Percentiles rank a stretch among this genome's conserved stretches.
phyloP scores from a whole-genome alignment of 2,113 vertebrate genomes.

The Eidolon helvum region DNA sequence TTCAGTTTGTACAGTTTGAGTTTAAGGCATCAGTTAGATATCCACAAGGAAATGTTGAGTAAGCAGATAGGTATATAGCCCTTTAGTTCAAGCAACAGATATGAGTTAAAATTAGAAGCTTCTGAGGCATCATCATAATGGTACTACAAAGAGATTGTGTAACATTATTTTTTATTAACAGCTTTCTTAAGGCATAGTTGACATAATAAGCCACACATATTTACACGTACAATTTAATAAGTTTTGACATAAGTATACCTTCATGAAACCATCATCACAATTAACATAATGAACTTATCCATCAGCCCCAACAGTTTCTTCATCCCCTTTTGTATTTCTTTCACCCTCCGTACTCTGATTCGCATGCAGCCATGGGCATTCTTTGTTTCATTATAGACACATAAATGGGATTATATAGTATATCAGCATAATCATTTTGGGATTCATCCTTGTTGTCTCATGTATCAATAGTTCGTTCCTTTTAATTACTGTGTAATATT shows the following conservation, averaged over 20 bases:
- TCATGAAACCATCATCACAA: not conserved
- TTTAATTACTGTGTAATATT: not conserved
- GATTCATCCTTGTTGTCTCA: not conserved
- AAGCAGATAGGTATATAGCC: not conserved
- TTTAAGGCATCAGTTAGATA: not conserved
- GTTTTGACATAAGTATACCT: not conserved
- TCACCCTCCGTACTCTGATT: accelerated
- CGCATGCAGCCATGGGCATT: not conserved
- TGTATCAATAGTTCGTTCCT: not conserved
- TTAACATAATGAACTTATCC: not conserved
- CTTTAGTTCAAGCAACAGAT: not conserved
- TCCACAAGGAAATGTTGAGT: not conserved
- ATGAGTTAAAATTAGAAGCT: not conserved
- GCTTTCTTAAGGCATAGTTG: not conserved
- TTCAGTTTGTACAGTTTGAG: not conserved
- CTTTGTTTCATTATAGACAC: not conserved
- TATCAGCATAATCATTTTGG: not conserved
- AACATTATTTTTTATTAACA: not conserved
- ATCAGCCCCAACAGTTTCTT: not conserved
- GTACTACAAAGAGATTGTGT: not conserved
- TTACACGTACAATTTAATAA: not conserved
- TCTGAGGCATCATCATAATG: not conserved
- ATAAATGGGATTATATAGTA: not conserved
- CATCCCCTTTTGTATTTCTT: not conserved
- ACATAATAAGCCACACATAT: not conserved